Base-by-base conservation (phyloP, 2,797 vertebrate species). In the Muscicapa comitata region DNA sequence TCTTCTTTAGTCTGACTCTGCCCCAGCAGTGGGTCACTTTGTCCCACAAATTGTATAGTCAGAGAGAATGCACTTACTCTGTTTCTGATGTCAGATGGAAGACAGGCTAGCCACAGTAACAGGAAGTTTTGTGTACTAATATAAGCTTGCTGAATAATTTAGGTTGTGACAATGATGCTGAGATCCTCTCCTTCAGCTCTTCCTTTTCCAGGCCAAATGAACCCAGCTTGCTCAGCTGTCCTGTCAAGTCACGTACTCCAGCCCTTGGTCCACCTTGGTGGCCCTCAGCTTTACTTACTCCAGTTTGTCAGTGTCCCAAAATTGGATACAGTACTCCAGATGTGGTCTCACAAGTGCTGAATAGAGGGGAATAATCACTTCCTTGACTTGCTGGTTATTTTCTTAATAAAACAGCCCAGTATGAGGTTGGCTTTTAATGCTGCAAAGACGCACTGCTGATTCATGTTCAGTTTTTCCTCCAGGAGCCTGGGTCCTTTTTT, bases 391-490 rank as follows among this genome's bases (percentile, higher is more conserved):
- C 89, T 93, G 58, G 58, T 29, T 93, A 77, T 94, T 93, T 95
- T 96, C 76, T 95, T 95, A 95, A 94, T 96, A 96, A 96, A 95
- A 75, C 78, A 91, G 57, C 91, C 61, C 95, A 94, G 95, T 96
- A 87, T 94, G 94, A 93, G 76, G 76, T 58, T 94, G 66, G 75
- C 40, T 95, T 94, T 93, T 89, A 95, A 79, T 0, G 15, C 71
- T 92, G 84, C 73, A 81, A 83, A 94, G 54, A 43, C 0, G 1
- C 54, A 70, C 17, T 95, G 68, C 85, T 90, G 91, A 62, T 66
- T 96, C 88, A 86, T 58, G 58, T 81, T 91, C 47, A 55, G 13
- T 65, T 91, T 84, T 47, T 86, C 42, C 37, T 93, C 73, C 43
- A 88, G 65, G 42, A 96, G 50, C 21, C 38, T 54, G 65, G 29